Conservation (phyloP, 92 coral and sea anemone genomes). For the Siderastrea radians region DNA sequence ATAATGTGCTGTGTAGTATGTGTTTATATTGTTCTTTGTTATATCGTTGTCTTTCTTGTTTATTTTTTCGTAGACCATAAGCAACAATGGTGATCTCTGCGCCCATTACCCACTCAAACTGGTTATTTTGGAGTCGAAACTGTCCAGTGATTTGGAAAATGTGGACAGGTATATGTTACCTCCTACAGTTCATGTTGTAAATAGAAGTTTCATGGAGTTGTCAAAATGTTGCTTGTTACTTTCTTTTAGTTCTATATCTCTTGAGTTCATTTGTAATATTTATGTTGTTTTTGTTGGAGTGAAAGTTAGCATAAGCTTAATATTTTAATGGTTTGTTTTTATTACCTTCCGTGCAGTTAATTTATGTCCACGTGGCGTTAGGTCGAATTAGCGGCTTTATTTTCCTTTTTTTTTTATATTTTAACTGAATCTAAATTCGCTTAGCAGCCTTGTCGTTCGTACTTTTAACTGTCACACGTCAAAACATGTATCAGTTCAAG, state of each 20-base stretch:
- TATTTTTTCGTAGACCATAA: conserved; percentile 66
- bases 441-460: background rate
- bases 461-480: background rate
- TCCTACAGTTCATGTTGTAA: background rate
- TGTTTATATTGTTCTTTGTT: background rate
- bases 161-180: conserved; percentile 32
- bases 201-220: background rate
- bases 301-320: background rate
- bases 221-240: background rate
- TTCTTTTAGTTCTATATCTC: background rate
- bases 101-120: conserved; percentile 96
- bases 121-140: conserved; percentile 84
- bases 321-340: background rate
- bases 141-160: conserved; percentile 43
- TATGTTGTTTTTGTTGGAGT: background rate
- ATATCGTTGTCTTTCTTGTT: background rate
- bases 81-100: conserved; percentile 93
- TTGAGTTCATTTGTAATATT: background rate
- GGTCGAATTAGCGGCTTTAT: background rate
- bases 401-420: background rate
- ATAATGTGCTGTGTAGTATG: background rate
- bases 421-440: background rate
- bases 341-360: conserved; percentile 1
- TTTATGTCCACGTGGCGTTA: background rate
- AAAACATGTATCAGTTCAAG: no score